A percentile compares a stretch with the other conserved stretches of the same genome.
Evolutionary conservation across 1,140 invertebrate genomes (phyloP).

Genomic region (Meloidogyne hapla): DNA sequence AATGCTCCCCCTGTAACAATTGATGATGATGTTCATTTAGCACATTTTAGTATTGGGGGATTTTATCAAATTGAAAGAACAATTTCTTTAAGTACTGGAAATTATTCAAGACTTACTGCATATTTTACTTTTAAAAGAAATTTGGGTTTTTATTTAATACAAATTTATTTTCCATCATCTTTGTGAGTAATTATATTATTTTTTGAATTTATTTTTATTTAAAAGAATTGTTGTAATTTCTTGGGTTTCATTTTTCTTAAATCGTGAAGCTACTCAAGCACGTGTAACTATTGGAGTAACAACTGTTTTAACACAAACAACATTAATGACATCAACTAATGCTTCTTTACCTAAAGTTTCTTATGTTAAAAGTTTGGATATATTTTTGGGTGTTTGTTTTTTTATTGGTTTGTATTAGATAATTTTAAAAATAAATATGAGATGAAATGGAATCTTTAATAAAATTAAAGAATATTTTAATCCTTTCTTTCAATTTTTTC

Average conservation of each 20-base stretch:
- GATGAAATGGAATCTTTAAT: too few species aligned
- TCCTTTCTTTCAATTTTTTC: slow-evolving; percentile 6
- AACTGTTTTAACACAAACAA: slow-evolving; percentile 64
- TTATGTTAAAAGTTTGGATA: slow-evolving; percentile 63
- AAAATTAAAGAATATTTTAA: neutral
- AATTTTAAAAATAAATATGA: too few species aligned
- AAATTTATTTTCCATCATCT: slow-evolving; percentile 97
- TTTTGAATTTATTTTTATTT: neutral
- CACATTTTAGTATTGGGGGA: slow-evolving; percentile 87
- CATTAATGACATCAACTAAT: slow-evolving; percentile 64
- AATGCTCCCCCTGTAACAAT: slow-evolving; percentile 64
- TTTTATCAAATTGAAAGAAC: slow-evolving; percentile 84
- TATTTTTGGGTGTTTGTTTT: slow-evolving; percentile 64
- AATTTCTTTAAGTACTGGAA: slow-evolving; percentile 90
- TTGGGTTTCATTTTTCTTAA: slow-evolving; percentile 80
- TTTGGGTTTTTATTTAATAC: slow-evolving; percentile 98
- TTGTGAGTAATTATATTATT: slow-evolving; percentile 65
- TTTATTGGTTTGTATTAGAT: too few species aligned
- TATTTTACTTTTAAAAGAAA: slow-evolving; percentile 96
- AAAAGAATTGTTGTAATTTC: slow-evolving; percentile 53
- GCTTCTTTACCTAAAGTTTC: slow-evolving; percentile 69
- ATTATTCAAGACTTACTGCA: slow-evolving; percentile 93
- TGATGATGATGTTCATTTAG: slow-evolving; percentile 66
- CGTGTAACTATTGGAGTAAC: slow-evolving; percentile 80
- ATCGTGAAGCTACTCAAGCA: slow-evolving; percentile 90